These are phyloP conservation scores for Uromys caudimaculatus DNA, from an alignment of 2,797 vertebrate genomes.

Conservation along the genomic window DNA sequence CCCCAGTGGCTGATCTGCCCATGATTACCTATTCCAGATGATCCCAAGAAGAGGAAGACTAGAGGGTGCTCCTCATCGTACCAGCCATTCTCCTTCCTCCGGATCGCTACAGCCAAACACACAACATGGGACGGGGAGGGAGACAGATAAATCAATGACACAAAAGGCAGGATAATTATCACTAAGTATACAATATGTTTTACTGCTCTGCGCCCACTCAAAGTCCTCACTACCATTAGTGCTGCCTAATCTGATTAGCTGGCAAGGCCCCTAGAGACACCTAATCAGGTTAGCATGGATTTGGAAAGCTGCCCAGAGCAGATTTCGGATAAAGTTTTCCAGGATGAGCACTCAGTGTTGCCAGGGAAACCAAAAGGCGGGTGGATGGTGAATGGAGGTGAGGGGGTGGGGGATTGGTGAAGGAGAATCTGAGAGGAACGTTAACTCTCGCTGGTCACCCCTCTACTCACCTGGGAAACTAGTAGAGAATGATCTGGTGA, in stretches of 20 bases:
- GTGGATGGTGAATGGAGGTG: constrained; percentile 82
- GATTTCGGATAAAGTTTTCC: constrained; percentile 92
- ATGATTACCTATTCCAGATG: constrained; percentile 96
- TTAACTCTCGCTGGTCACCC: not conserved
- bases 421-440: constrained; percentile 67
- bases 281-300: constrained; percentile 99
- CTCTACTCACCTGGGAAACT: constrained; percentile 39
- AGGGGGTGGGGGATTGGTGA: constrained; percentile 75
- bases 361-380: constrained; percentile 86
- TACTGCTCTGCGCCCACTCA: constrained; percentile 90
- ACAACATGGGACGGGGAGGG: constrained; percentile 69
- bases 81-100: constrained; percentile 99
- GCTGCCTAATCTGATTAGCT: constrained; percentile 97
- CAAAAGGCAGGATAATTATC: constrained; percentile 91
- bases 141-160: constrained; percentile 91
- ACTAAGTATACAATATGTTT: constrained; percentile 92
- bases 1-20: constrained; percentile 31
- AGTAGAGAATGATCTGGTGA: constrained; percentile 38
- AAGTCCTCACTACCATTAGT: constrained; percentile 96
- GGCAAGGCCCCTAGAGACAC: constrained; percentile 94
- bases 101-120: constrained; percentile 91
- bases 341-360: constrained; percentile 91
- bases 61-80: constrained; percentile 98
- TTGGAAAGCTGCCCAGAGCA: constrained; percentile 93
- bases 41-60: constrained; percentile 98